A percentile compares a stretch with the other conserved stretches of the same genome.
These are phyloP conservation scores for Ambastaia sidthimunki DNA, from an alignment of 2,797 vertebrate genomes.

Conservation along the genomic window DNA sequence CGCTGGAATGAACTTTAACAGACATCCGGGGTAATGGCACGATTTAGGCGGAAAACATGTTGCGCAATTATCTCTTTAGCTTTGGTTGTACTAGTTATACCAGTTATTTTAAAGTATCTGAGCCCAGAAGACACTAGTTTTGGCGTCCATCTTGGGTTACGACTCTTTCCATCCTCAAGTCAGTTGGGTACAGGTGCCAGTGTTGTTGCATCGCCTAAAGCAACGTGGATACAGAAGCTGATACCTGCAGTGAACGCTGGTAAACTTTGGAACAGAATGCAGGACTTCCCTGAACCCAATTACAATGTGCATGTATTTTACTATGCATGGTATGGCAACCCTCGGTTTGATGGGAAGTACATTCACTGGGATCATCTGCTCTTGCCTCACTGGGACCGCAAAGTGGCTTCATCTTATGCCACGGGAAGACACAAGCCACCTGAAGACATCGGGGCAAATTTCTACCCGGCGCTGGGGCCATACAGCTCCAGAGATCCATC, in stretches of 20 bases:
- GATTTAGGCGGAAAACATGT: slow-evolving; percentile 89
- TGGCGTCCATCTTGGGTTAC: slow-evolving; percentile 75
- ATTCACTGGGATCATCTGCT: slow-evolving; percentile 94
- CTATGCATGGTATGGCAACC: slow-evolving; percentile 94
- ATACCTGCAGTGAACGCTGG: slow-evolving; percentile 48
- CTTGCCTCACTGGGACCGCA: slow-evolving; percentile 92
- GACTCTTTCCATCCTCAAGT: slow-evolving; percentile 77
- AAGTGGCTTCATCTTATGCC: slow-evolving; percentile 87
- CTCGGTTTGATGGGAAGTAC: slow-evolving; percentile 90
- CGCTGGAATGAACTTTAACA: slow-evolving; percentile 61
- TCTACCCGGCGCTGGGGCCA: slow-evolving; percentile 92
- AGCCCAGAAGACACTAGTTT: slow-evolving; percentile 82
- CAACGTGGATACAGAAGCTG: slow-evolving; percentile 59
- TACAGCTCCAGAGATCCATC: slow-evolving; percentile 94
- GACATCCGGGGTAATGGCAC: slow-evolving; percentile 83
- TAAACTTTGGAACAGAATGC: slow-evolving; percentile 68
- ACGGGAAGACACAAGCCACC: slow-evolving; percentile 89
- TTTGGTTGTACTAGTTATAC: slow-evolving; percentile 84
- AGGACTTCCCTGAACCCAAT: slow-evolving; percentile 84
- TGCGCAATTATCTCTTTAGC: slow-evolving; percentile 82
- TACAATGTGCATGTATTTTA: slow-evolving; percentile 94
- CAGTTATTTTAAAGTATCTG: slow-evolving; percentile 86
- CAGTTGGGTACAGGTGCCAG: slow-evolving; percentile 56
- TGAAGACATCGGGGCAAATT: slow-evolving; percentile 92
- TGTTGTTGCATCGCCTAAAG: slow-evolving; percentile 60